Evolutionary conservation across 2,797 vertebrate species (phyloP), one percentile per base, ranked within the genome.

Genomic region (Spea hammondii): DNA sequence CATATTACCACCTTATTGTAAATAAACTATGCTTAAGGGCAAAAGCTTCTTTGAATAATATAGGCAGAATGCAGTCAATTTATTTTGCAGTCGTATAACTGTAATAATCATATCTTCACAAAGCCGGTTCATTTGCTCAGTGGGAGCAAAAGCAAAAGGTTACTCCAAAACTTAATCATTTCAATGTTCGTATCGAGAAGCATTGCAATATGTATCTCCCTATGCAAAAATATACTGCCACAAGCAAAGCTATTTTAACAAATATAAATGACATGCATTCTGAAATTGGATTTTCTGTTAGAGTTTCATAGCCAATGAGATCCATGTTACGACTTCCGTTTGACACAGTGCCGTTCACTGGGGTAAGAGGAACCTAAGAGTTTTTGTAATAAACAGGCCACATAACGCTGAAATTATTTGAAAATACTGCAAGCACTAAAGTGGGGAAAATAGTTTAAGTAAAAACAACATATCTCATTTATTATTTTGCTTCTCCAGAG

Each of bases 81-180:
- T 75, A 80, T 80, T 80, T 75, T 69, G 72, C 66, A 75, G 78
- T 70, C 70, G 72, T 65, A 65, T 75, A 80, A 80, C 59, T 57
- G 65, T 75, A 70, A 75, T 75, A 80, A 65, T 80, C 66, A 75
- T 75, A 80, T 75, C 55, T 71, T 70, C 70, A 79, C 47, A 32
- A 74, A 74, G 47, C 54, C 78, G 74, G 55, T 73, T 64, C 65
- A 62, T 70, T 64, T 79, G 54, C 64, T 51, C 72, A 54, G 32
- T 66, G 47, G 59, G 55, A 75, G 53, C 9, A 74, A 48, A 74
- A 62, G 13, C 12, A 53, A 79, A 74, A 75, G 45, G 66, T 50
- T 57, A 50, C 72, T 17, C 5, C 14, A 68, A 12, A 65, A 49
- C 71, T 46, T 10, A 49, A 46, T 66, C 44, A 66, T 48, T 44